These are phyloP conservation scores for Heliconius hermathena DNA, from an alignment of 1,140 invertebrate species.

Conservation along the genomic window DNA sequence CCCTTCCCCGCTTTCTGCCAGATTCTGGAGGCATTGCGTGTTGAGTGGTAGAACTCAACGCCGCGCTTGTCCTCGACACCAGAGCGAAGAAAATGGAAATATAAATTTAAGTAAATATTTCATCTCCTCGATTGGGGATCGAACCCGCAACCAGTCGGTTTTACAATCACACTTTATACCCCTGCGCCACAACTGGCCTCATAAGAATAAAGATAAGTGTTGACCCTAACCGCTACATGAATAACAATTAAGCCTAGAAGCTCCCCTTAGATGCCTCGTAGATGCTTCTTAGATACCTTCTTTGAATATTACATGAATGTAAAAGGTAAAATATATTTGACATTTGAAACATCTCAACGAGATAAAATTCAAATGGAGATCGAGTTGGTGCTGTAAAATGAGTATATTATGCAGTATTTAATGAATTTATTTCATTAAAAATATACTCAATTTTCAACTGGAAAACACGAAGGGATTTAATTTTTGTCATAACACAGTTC, in stretches of 20 bases:
- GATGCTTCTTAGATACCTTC: neutral
- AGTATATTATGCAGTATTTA: conserved; percentile 25
- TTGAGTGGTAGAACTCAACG: no score
- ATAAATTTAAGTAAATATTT: no score
- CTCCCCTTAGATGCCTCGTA: conserved; percentile 9
- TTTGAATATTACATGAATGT: conserved; percentile 20
- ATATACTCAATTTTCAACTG: neutral
- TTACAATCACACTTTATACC: no score
- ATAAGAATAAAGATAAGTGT: conserved; percentile 24
- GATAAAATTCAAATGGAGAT: conserved; percentile 13
- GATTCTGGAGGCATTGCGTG: no score
- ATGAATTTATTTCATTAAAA: neutral
- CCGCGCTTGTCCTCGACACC: no score
- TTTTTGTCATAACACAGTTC: neutral
- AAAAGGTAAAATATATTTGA: conserved; percentile 17
- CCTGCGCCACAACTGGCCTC: no score
- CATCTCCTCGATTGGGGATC: no score
- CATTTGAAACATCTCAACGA: conserved; percentile 18
- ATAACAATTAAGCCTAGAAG: conserved; percentile 18
- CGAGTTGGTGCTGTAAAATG: neutral
- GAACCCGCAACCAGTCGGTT: no score
- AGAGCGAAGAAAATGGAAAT: no score
- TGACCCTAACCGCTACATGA: conserved; percentile 25
- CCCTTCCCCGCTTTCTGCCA: no score
- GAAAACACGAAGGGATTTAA: neutral